Base-by-base conservation (phyloP, 2,888 invertebrate species). In the Nebria brevicollis region DNA sequence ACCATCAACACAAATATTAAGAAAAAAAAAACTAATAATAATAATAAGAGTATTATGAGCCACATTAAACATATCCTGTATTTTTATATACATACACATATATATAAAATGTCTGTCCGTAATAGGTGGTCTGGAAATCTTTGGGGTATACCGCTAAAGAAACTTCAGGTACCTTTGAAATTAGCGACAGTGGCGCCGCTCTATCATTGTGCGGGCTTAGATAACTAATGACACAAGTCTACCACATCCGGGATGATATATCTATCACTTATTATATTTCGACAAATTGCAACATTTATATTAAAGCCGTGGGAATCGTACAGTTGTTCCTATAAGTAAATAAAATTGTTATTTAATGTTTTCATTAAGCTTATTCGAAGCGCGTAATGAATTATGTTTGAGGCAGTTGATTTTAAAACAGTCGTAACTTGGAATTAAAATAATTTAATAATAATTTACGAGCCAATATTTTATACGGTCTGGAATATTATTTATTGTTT, bases 181-280 rank as follows among this genome's bases (percentile, higher is more conserved):
- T 87, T 86, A 86, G 84, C 82, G 75, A 77, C 75, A 83, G 42
- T 79, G 85, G 86, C 86, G 86, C 87, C 87, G 85, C 83, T 77
- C 82, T 83, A 72, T 85, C 84, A 85, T 85, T 86, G 85, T 85
- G 85, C 86, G 84, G 82, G 83, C 84, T 80, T 86, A 84, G 83
- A 83, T 83, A 77, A 82, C 85, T 87, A 87, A 87, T 87, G 86
- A 86, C 86, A 86, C 86, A 84, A 85, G 84, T 85, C 86, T 84
- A 84, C 83, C 84, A 84, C 86, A 86, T 87, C 87, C 86, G 87
- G 86, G 85, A 85, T 85, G 85, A 86, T 85, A 84, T 85, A 85
- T 86, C 85, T 85, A 86, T 86, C 85, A 84, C 78, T 73, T 73
- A 74, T 74, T 77, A 43, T 34, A 34, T 75, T 75, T 75, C 73